Evolutionary conservation across 1,140 invertebrate genomes (phyloP), one percentile per base, ranked within the genome.

Genomic region (Drosophila tropicalis): DNA sequence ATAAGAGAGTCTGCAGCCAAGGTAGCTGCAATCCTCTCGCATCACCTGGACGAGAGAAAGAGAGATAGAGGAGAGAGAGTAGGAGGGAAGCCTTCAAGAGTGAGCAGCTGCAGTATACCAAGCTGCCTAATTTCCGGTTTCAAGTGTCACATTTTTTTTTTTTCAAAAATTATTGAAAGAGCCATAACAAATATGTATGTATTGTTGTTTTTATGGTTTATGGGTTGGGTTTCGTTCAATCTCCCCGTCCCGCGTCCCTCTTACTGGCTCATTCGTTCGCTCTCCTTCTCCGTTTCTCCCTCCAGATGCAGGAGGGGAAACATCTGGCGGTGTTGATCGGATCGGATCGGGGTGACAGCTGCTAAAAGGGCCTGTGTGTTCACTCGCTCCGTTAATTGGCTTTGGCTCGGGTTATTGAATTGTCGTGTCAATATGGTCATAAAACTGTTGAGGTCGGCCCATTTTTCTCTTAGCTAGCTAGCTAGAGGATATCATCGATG

Each of bases 81-180:
- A 3, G 10, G 34, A 36, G 34, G 34, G 10, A 44, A 47, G 15
- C 17, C n/a, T 19, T 51, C 73, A 76, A 76, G 84, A 86, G 83
- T 79, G 44, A 77, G 83, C 79, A 82, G 63, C 68, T 77, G 79
- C 72, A 76, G 76, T 63, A 62, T 62, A 67, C 67, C 67, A 78
- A 78, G 72, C 76, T 76, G 76, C 67, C 80, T 89, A 89, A 87
- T 87, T 87, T 87, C 83, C 83, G 83, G 83, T 87, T 87, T 87
- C 83, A 83, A 87, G 76, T 87, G 83, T 87, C 83, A 87, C 69
- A 75, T 76, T 84, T 79, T 77, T 75, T 44, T 71, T 39, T 54
- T 72, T 47, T 67, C 69, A 51, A 87, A 82, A 81, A 82, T 86
- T 76, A 83, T 82, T 78, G 80, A 87, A 87, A 79, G 84, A 86